These are phyloP conservation scores for Frankliniella fusca DNA, from an alignment of 2,888 invertebrate genomes.

Conservation along the genomic window DNA sequence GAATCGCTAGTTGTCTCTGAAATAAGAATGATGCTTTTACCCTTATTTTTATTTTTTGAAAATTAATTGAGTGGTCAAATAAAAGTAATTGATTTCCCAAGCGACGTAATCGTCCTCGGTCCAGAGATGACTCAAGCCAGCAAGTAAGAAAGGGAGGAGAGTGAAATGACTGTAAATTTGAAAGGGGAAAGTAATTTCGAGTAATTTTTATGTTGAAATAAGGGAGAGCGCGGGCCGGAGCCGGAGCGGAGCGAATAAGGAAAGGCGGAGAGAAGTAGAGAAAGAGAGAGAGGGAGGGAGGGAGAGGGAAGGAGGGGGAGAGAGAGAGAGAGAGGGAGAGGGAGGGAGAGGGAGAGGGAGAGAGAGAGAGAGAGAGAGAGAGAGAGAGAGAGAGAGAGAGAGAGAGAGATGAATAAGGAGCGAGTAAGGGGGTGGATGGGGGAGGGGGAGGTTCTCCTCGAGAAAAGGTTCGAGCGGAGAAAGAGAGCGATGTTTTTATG, in stretches of 20 bases:
- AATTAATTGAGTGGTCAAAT: not conserved
- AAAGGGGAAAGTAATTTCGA: not conserved
- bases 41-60: not conserved
- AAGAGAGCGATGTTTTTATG: slow-evolving; percentile 1
- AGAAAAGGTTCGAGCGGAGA: not conserved
- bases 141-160: too few species aligned
- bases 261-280: not conserved
- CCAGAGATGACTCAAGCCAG: too few species aligned
- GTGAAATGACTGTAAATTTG: too few species aligned
- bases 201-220: not conserved
- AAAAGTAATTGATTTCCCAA: not conserved
- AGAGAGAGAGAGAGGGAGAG: not conserved
- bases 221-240: not conserved
- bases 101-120: not conserved
- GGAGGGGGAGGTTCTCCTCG: not conserved
- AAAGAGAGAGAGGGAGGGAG: not conserved
- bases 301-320: not conserved
- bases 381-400: not conserved
- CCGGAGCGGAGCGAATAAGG: not conserved
- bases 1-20: not conserved
- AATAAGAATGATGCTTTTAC: not conserved
- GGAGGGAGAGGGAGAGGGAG: not conserved
- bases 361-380: not conserved
- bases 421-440: not conserved
- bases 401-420: not conserved